Evolutionary conservation across 2,888 invertebrate genomes (phyloP).

Genomic region (Tetragonisca angustula): DNA sequence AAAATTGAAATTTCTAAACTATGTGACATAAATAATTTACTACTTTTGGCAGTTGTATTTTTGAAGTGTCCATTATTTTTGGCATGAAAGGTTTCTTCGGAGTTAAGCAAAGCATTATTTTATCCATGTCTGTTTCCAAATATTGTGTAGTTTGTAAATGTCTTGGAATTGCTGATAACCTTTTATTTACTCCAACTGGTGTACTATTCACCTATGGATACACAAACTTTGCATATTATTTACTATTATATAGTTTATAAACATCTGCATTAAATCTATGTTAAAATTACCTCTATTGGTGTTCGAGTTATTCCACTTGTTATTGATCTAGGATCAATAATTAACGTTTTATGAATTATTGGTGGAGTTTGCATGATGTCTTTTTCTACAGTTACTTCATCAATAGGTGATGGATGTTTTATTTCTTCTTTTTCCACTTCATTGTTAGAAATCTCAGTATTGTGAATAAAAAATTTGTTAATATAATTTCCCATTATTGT

Average conservation of each 20-base stretch:
- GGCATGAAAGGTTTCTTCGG: constrained; percentile 65
- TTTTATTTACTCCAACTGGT: constrained; percentile 53
- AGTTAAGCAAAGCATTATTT: constrained; percentile 62
- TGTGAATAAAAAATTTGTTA: constrained; percentile 67
- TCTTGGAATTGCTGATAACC: constrained; percentile 75
- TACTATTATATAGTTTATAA: background rate
- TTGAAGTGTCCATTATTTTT: constrained; percentile 55
- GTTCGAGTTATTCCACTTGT: constrained; percentile 74
- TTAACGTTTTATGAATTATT: constrained; percentile 56
- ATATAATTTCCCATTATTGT: constrained; percentile 74
- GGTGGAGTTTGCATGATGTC: constrained; percentile 68
- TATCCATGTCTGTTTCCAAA: constrained; percentile 79
- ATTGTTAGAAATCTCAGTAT: constrained; percentile 19
- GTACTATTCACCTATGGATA: constrained; percentile 63
- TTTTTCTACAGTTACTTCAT: constrained; percentile 37
- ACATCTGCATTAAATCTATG: background rate
- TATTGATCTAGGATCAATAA: constrained; percentile 75
- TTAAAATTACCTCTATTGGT: constrained; percentile 73
- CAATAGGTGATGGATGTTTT: constrained; percentile 8
- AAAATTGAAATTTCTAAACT: background rate
- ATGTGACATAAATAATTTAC: background rate
- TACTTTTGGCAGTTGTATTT: background rate
- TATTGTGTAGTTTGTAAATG: constrained; percentile 75
- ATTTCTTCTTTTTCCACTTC: constrained; percentile 56
- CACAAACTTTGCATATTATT: background rate